phyloP scores from a whole-genome alignment of 2,113 vertebrate genomes.

The Notiomystis cincta region DNA sequence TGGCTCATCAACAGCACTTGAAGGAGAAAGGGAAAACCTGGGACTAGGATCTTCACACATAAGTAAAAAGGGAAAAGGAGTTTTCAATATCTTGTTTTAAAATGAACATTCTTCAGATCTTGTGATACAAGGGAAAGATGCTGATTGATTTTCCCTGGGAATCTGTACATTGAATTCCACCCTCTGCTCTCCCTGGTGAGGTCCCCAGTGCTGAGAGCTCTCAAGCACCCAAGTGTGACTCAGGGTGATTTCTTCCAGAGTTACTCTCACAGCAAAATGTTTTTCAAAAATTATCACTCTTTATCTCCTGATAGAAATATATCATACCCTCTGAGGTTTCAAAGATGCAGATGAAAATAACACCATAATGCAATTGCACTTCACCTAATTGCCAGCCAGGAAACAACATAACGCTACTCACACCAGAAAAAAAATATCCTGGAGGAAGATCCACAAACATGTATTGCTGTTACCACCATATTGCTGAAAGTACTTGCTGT shows the following conservation, averaged over 20 bases:
- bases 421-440: background rate
- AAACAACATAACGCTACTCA: background rate
- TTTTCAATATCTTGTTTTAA: background rate
- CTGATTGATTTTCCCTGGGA: background rate
- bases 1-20: background rate
- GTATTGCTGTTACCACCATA: fast-evolving
- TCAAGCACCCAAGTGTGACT: background rate
- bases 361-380: background rate
- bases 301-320: background rate
- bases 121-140: background rate
- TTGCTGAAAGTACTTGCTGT: background rate
- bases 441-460: background rate
- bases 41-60: background rate
- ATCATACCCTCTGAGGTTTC: background rate
- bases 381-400: background rate
- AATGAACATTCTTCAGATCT: background rate
- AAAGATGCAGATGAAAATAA: background rate
- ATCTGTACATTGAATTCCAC: background rate
- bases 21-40: background rate
- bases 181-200: background rate
- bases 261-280: background rate
- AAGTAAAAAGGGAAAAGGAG: background rate
- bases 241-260: background rate
- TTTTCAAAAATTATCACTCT: background rate
- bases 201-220: background rate